Percentiles rank a stretch among this genome's conserved stretches.
phyloP scores from a whole-genome alignment of 30 jellyfish, hydroid and myxozoan genomes.

The Hydractinia echinata region DNA sequence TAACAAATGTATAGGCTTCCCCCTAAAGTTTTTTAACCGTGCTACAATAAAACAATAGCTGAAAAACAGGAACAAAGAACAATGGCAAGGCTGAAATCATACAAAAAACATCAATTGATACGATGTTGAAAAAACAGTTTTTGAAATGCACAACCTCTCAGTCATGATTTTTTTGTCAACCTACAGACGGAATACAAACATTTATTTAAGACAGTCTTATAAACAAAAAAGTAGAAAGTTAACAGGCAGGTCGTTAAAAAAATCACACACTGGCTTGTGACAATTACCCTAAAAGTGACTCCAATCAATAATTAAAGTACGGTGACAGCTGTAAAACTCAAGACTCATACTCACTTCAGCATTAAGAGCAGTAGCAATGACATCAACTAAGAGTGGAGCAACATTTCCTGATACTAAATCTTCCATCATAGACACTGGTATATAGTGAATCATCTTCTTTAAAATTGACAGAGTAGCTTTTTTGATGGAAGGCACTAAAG shows the following conservation, averaged over 20 bases:
- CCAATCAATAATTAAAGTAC: neutral
- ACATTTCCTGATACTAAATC: slow-evolving; percentile 58
- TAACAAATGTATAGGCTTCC: no score
- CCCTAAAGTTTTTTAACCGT: no score
- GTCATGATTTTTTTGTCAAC: no score
- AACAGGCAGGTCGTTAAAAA: neutral
- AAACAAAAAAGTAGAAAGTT: neutral
- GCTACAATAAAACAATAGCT: no score
- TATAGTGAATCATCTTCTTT: slow-evolving; percentile 82
- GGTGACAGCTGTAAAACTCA: neutral
- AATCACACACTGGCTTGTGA: neutral
- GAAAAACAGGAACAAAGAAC: no score
- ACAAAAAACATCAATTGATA: no score
- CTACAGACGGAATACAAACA: no score
- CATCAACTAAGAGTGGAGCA: slow-evolving; percentile 82
- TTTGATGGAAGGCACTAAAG: slow-evolving; percentile 69
- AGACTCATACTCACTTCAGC: slow-evolving; percentile 57
- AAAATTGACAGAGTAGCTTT: slow-evolving; percentile 87
- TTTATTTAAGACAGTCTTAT: neutral
- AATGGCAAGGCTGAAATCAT: no score
- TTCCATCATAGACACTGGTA: slow-evolving; percentile 68
- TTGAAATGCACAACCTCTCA: no score
- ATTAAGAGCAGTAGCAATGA: slow-evolving; percentile 70
- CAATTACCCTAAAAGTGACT: neutral
- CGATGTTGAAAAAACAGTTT: no score